Percentiles rank a stretch among this genome's conserved stretches.
Evolutionary conservation across 30 jellyfish, hydroid and myxozoan species (phyloP).

Genomic region (Pseudorhiza aurosa): DNA sequence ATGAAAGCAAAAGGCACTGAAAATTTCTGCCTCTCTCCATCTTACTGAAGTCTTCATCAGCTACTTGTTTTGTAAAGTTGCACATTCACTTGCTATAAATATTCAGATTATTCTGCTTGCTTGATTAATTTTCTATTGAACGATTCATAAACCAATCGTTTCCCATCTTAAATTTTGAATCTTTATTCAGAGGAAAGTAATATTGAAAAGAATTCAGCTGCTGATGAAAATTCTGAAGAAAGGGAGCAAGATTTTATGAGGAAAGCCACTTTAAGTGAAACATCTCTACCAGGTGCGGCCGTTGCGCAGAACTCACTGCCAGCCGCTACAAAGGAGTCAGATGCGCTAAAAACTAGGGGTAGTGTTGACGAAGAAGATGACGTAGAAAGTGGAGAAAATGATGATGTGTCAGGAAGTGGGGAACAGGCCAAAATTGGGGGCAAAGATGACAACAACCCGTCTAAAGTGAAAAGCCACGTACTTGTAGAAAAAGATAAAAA

Average conservation of each 20-base stretch:
- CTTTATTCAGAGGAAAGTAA: neutral
- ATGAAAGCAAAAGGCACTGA: too few species aligned
- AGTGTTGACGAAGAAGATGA: slow-evolving; percentile 9
- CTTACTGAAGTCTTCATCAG: too few species aligned
- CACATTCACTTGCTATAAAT: too few species aligned
- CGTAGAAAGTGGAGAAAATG: slow-evolving; percentile 40
- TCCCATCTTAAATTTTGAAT: too few species aligned
- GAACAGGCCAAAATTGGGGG: slow-evolving; percentile 6
- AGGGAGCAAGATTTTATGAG: slow-evolving; percentile 34
- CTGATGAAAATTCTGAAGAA: slow-evolving; percentile 1
- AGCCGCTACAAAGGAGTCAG: slow-evolving; percentile 69
- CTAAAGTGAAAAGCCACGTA: slow-evolving; percentile 44
- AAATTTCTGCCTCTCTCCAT: too few species aligned
- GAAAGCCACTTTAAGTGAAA: slow-evolving; percentile 1
- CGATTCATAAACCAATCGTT: too few species aligned
- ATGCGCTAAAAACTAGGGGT: neutral
- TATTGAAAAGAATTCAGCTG: neutral
- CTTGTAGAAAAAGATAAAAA: slow-evolving; percentile 44
- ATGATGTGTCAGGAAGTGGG: slow-evolving; percentile 38
- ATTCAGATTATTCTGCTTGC: too few species aligned
- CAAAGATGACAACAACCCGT: slow-evolving; percentile 43
- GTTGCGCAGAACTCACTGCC: slow-evolving; percentile 59
- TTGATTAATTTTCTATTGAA: too few species aligned
- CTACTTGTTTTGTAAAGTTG: too few species aligned
- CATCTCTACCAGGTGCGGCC: slow-evolving; percentile 54